Base-by-base conservation (phyloP, 2,888 invertebrate species). In the Diarsia mendica region DNA sequence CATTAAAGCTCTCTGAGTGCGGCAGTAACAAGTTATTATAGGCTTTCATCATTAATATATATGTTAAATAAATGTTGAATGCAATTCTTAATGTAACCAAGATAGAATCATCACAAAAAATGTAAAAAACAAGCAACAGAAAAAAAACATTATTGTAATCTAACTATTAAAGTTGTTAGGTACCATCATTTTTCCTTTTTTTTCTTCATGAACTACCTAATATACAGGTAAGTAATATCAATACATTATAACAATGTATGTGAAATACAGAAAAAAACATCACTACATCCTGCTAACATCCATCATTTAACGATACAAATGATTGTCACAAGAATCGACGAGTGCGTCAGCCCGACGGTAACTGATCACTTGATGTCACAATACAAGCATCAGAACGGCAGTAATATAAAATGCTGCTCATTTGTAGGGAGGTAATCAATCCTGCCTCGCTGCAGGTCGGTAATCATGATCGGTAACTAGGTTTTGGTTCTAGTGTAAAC, bases 111-210 rank as follows among this genome's bases (percentile, higher is more conserved):
- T 28, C 28, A 28, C 28, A 28, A 39, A 11, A 0, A 39, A 39
- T 53, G 67, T 67, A 39, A 39, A 0, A 18, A 28, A 23, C 28
- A 33, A 39, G 2, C 1, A 28, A 28, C 28, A 28, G n/a, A n/a
- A 28, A 28, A 28, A 28, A 28, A 28, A 28, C 28, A 28, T 28
- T 39, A 39, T 39, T 39, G 39, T 39, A 39, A 39, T 58, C 28
- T 28, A 0, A 9, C 28, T 46, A 72, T 72, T 72, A 72, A 72
- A 67, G 28, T 51, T 53, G 18, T 20, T 71, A 71, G 51, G 71
- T 28, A n/a, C 15, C 6, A n/a, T 15, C 28, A 53, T 2, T 13
- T n/a, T 23, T 55, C 8, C 48, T 55, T 79, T 49, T 28, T 58
- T 63, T 79, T 28, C 28, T 28, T 28, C 28, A 20, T 28, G 49